Percentiles rank a stretch among this genome's conserved stretches.
Evolutionary conservation across 2,797 vertebrate genomes (phyloP).

Genomic region (Acestrorhynchus altus): DNA sequence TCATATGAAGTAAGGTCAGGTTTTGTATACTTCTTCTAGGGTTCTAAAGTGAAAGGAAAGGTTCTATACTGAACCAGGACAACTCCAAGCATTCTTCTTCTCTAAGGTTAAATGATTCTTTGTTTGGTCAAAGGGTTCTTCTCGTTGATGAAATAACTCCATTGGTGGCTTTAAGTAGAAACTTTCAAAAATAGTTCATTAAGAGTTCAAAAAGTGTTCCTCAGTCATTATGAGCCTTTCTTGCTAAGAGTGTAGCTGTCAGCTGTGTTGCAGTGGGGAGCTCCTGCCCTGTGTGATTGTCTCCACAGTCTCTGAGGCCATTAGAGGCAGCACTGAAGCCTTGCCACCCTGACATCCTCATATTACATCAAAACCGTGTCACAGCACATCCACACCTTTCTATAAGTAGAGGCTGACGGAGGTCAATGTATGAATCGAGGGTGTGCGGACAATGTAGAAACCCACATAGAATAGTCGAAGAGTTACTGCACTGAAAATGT

Average conservation of each 20-base stretch:
- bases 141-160: no score
- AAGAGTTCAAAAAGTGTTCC: no score
- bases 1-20: constrained; percentile 58
- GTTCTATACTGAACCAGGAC: no score
- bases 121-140: no score
- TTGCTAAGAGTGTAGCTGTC: constrained; percentile 53
- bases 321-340: constrained; percentile 51
- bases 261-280: constrained; percentile 61
- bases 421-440: constrained; percentile 42
- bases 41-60: no score
- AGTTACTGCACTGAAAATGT: not conserved
- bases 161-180: no score
- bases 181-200: no score
- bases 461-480: not conserved
- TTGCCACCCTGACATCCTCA: constrained; percentile 57
- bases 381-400: constrained; percentile 49
- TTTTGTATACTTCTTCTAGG: no score
- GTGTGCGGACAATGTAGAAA: not conserved
- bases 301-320: constrained; percentile 55
- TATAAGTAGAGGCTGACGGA: constrained; percentile 42
- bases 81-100: no score
- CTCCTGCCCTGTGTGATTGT: constrained; percentile 59
- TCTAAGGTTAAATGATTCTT: no score
- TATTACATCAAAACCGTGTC: constrained; percentile 61
- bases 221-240: no score